Base-by-base conservation (phyloP, 2,888 invertebrate species). In the Caenorhabditis sp. region DNA sequence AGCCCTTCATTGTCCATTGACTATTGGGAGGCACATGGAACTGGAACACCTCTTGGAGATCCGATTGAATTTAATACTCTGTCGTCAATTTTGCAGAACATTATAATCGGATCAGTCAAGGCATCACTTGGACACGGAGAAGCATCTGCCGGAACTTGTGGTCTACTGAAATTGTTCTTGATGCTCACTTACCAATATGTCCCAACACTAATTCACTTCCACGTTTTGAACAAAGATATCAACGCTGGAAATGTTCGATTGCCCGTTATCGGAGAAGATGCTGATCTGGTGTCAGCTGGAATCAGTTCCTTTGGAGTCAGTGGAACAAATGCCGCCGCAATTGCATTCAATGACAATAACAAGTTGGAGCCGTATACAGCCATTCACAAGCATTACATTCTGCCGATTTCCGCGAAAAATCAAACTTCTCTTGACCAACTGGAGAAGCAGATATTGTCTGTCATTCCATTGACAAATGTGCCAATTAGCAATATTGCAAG, bases 1-100 rank as follows among this genome's bases (percentile, higher is more conserved):
- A 69, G 70, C 20, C 76, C 76, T 32, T 76, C 74, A 2, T 44
- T 72, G 0, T 28, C 67, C 3, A 76, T 88, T 13, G 76, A 80
- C 26, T 90, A 86, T 47, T 90, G 92, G 86, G 92, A 92, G 65
- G 89, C 91, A 4, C 92, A 92, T 79, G 92, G 91, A 40, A 91
- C 91, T 0, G 91, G 92, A 15, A 91, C 91, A 15, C 85, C 88
- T 11, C 83, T 92, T 3, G 92, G 92, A 9, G 92, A 92, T 69
- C 91, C 92, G 6, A 88, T 92, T 8, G 92, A 92, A 67, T 80
- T 86, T 60, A 89, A 88, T 55, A 86, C 85, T 13, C 76, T 90
- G 13, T 82, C 87, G 0, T 80, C 82, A 2, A 82, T 87, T 0
- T 64, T 91, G 0, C 72, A 76, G 24, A 77, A 81, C 13, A 79